Evolutionary conservation across 2,113 vertebrate genomes (phyloP).

Genomic region (Hydrolagus affinis): DNA sequence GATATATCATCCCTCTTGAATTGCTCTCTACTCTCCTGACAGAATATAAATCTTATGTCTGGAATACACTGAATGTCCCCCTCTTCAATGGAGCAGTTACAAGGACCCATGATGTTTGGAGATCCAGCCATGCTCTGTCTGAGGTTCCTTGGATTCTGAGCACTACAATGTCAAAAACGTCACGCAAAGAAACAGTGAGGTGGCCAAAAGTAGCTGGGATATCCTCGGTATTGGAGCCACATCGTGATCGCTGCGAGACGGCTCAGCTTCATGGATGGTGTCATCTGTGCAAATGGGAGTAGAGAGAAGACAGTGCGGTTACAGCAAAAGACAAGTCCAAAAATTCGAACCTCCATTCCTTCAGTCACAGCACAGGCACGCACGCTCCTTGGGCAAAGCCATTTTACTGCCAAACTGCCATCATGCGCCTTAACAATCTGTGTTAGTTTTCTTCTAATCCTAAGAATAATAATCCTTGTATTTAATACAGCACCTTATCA

Average conservation of each 20-base stretch:
- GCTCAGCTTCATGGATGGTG: conserved; percentile 90
- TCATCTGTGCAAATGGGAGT: conserved; percentile 80
- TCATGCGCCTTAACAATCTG: neutral
- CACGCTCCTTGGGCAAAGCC: neutral
- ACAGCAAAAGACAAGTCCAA: neutral
- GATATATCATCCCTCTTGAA: conserved; percentile 61
- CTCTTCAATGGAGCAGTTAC: conserved; percentile 64
- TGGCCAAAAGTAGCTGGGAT: conserved; percentile 69
- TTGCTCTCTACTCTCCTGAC: conserved; percentile 62
- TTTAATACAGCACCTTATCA: too few species aligned
- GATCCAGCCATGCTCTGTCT: conserved; percentile 59
- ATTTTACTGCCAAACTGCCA: neutral
- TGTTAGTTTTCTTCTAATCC: too few species aligned
- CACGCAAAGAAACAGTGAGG: conserved; percentile 71
- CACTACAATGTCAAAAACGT: conserved; percentile 92
- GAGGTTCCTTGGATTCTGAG: conserved; percentile 55
- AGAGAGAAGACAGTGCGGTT: conserved; percentile 13
- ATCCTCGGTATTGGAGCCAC: conserved; percentile 70
- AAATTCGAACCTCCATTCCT: neutral
- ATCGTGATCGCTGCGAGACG: conserved; percentile 78
- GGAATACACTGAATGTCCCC: conserved; percentile 73
- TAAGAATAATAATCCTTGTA: too few species aligned
- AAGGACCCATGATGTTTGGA: conserved; percentile 68
- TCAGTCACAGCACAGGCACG: neutral
- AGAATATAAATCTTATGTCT: conserved; percentile 76